Base-by-base conservation (phyloP, 2,113 vertebrate species). In the Oryzias javanicus region DNA sequence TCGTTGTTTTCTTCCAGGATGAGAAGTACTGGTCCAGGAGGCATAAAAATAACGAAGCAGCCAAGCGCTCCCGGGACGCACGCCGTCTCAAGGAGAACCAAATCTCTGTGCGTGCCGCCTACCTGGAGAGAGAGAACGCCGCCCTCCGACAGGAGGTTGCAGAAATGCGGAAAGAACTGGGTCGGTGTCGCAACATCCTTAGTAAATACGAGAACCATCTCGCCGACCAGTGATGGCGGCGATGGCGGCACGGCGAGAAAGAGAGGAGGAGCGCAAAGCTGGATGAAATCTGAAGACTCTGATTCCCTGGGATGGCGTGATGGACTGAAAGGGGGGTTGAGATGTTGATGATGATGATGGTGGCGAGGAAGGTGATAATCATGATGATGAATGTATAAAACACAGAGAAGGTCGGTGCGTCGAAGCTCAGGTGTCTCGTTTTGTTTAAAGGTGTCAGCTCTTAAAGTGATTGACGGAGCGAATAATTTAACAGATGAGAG, bases 21-120 rank as follows among this genome's bases (percentile, higher is more conserved):
- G 95, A 97, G 54, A 95, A 94, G 68, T 98, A 98, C 67, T 97
- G 95, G 95, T 94, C 87, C 83, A 90, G 95, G 35, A 84, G 95
- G 40, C 93, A 91, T 64, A 96, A 95, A 88, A 97, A 98, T 88
- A 98, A 97, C 1, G 95, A 95, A 50, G 95, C 95, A 0, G 95
- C 95, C 0, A 96, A 97, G 83, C 93, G 95, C 6, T 98, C 95
- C 0, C 90, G 95, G 4, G 95, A 98, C 0, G 95, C 95, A 1
- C 93, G 95, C 42, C 91, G 95, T 13, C 89, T 96, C 13, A 98
- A 98, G 87, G 95, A 97, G 90, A 97, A 97, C 84, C 95, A 96
- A 89, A 96, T 96, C 64, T 91, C 95, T 0, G 95, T 97, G 60
- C 93, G 95, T 1, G 95, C 95, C 0, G 92, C 95, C 65, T 98